Base-by-base conservation (phyloP, 2,113 vertebrate species). In the Gobius niger region DNA sequence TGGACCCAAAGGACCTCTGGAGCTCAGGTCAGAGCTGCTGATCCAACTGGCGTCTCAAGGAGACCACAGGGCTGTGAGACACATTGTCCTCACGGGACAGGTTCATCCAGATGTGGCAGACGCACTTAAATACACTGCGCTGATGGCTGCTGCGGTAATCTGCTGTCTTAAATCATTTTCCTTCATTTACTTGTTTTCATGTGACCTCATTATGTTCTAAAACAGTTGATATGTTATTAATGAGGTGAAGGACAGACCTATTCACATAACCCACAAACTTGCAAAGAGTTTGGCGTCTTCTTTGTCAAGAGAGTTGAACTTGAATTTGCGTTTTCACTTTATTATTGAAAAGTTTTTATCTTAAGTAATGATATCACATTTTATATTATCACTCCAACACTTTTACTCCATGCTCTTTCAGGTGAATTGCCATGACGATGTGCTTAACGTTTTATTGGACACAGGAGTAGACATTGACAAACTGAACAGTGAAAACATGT, bases 361-460 rank as follows among this genome's bases (percentile, higher is more conserved):
- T 52, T 52, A 16, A 18, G 18, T 12, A 47, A 15, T n/a, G 49
- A 2, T 15, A 7, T 44, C n/a, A 6, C 9, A 7, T 16, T 44
- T 40, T 34, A 34, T 34, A 34, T 34, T 4, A 34, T 34, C 3
- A 34, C 24, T 34, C 24, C 24, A 34, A 34, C 24, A 34, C 24
- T 34, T 8, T 18, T 69, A 10, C 57, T 6, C 71, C 53, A 65
- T 7, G 34, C 67, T 10, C 47, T 4, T 7, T 69, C 15, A 97
- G 96, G 77, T 93, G 3, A 91, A 93, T 68, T 90, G 89, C 68
- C 91, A 92, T 14, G 51, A 81, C 1, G 67, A 92, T 19, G 75
- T 96, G 15, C 82, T 97, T 81, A 90, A 83, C 57, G 86, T 94
- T 46, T 91, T 98, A 73, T 85, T 98, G 77, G 92, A 97, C 81